Evolutionary conservation across 2,888 invertebrate genomes (phyloP).

Genomic region (Cinara cedri): DNA sequence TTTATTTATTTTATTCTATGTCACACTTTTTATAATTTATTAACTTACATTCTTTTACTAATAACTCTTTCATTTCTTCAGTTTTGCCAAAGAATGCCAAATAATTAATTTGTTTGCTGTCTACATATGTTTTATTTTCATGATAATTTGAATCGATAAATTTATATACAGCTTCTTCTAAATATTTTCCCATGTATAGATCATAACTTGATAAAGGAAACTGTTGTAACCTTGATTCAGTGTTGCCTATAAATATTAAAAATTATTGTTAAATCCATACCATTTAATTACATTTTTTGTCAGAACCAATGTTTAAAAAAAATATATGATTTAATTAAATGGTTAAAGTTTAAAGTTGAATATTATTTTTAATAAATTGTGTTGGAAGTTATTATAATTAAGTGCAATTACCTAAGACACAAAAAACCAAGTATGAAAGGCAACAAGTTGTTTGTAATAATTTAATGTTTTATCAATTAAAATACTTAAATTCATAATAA

Average conservation of each 20-base stretch:
- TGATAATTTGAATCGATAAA: conserved; percentile 20
- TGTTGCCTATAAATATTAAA: conserved; percentile 13
- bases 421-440: too few relatives aligned
- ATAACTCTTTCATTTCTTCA: conserved; percentile 41
- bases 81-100: conserved; percentile 48
- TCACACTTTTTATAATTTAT: background rate
- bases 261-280: background rate
- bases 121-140: background rate
- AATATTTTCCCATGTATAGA: conserved; percentile 45
- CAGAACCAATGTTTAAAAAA: too few relatives aligned
- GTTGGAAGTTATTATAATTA: too few relatives aligned
- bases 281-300: background rate
- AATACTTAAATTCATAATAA: too few relatives aligned
- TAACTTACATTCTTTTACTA: conserved; percentile 44
- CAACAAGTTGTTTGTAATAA: too few relatives aligned
- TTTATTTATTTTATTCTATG: too few relatives aligned
- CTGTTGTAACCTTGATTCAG: conserved; percentile 37
- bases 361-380: too few relatives aligned
- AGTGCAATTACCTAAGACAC: too few relatives aligned
- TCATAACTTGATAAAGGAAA: conserved; percentile 48
- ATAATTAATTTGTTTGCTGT: conserved; percentile 38
- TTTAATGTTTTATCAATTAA: too few relatives aligned
- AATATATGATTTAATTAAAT: too few relatives aligned
- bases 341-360: too few relatives aligned
- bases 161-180: conserved; percentile 38